These are phyloP conservation scores for Drosophila equinoxialis DNA, from an alignment of 1,140 invertebrate genomes.

Conservation along the genomic window DNA sequence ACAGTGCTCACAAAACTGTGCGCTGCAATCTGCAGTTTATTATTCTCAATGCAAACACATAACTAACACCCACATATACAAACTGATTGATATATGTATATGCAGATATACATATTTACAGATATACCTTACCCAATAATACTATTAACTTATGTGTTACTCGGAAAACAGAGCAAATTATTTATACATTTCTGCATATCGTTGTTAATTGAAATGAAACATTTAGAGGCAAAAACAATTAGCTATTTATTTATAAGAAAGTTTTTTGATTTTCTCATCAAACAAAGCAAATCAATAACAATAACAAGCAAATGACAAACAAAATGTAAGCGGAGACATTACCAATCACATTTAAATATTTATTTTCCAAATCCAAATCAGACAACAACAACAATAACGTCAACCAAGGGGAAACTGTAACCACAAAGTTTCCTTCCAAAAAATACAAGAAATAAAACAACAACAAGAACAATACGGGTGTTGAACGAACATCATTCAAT, in stretches of 20 bases:
- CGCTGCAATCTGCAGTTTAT: conserved; percentile 31
- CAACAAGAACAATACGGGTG: conserved; percentile 38
- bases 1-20: conserved; percentile 38
- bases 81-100: conserved; percentile 22
- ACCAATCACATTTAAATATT: conserved; percentile 47
- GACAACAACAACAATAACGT: conserved; percentile 13
- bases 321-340: conserved; percentile 23
- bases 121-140: conserved; percentile 35
- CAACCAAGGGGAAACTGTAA: conserved; percentile 38
- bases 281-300: conserved; percentile 20
- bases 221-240: conserved; percentile 35
- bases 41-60: conserved; percentile 12
- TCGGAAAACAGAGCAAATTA: conserved; percentile 39
- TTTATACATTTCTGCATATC: conserved; percentile 71
- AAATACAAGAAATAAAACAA: conserved; percentile 64
- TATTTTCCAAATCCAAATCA: conserved; percentile 35
- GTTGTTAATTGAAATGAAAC: conserved; percentile 61
- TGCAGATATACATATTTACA: conserved; percentile 24
- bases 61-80: conserved; percentile 4
- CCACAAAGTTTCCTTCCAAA: conserved; percentile 49
- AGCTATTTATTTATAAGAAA: conserved; percentile 37
- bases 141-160: conserved; percentile 59
- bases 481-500: conserved; percentile 70
- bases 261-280: conserved; percentile 33
- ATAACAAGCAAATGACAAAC: conserved; percentile 15